phyloP scores from a whole-genome alignment of 2,113 vertebrate species.

The Corydoras sp. region DNA sequence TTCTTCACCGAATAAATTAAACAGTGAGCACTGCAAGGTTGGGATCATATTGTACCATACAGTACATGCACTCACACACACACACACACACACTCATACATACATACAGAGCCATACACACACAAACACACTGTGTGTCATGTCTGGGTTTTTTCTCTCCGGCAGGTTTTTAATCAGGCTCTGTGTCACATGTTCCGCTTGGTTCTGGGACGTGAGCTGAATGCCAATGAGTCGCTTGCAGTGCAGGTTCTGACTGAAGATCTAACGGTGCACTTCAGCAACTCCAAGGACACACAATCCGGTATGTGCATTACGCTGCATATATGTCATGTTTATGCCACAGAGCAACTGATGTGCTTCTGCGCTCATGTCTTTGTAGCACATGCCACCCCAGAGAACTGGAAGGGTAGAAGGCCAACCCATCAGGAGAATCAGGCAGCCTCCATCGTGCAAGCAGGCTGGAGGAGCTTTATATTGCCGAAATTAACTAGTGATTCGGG shows the following conservation, averaged over 20 bases:
- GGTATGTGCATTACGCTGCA: conserved; percentile 1
- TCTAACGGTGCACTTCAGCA: conserved; percentile 27
- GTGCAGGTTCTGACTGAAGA: conserved; percentile 69
- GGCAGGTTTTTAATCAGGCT: conserved; percentile 75
- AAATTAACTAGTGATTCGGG: conserved; percentile 56
- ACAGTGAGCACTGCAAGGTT: conserved; percentile 44
- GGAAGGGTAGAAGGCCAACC: conserved; percentile 57
- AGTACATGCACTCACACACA: too few species aligned
- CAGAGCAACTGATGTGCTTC: background rate
- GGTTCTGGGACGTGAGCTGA: conserved; percentile 54
- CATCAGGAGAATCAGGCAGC: conserved; percentile 59
- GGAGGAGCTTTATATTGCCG: conserved; percentile 50
- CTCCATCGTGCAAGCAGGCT: conserved; percentile 59
- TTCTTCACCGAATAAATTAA: conserved; percentile 37
- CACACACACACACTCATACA: conserved; percentile 27
- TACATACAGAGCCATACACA: conserved; percentile 8
- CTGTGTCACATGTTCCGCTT: conserved; percentile 73
- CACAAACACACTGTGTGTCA: background rate
- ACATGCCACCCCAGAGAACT: conserved; percentile 44
- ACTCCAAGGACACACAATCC: conserved; percentile 13
- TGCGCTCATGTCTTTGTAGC: conserved; percentile 22
- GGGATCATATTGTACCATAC: conserved; percentile 36
- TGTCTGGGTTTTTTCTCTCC: conserved; percentile 17
- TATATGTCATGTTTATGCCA: conserved; percentile 19
- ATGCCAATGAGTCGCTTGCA: conserved; percentile 67